These are phyloP conservation scores for Aramus guarauna DNA, from an alignment of 2,113 vertebrate genomes.

Conservation along the genomic window DNA sequence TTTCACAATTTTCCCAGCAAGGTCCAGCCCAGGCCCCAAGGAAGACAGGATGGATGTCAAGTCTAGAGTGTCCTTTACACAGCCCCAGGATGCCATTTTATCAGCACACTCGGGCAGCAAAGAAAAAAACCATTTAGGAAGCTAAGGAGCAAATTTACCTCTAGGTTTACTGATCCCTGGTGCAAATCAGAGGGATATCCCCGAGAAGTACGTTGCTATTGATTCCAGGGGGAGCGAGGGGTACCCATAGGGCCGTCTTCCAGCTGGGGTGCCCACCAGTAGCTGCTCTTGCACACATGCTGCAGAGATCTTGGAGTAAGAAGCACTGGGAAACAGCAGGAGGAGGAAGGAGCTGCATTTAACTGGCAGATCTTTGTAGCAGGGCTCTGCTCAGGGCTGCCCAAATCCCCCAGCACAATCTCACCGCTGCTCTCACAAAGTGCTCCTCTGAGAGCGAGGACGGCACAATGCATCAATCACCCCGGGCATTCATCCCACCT, in stretches of 20 bases:
- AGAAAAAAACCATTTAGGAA: not conserved
- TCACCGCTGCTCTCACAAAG: constrained; percentile 34
- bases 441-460: not conserved
- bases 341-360: constrained; percentile 31
- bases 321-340: not conserved
- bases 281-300: not conserved
- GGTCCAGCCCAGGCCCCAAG: not conserved
- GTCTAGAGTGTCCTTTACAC: not conserved
- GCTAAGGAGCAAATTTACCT: not conserved
- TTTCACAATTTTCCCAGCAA: not conserved
- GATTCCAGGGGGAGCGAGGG: not conserved
- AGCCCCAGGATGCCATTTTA: not conserved
- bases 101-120: not conserved
- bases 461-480: constrained; percentile 64
- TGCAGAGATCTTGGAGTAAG: not conserved
- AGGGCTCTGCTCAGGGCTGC: not conserved
- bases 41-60: not conserved
- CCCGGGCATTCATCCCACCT: constrained; percentile 58
- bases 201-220: not conserved
- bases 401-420: not conserved
- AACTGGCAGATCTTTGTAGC: not conserved
- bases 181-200: not conserved
- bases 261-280: not conserved
- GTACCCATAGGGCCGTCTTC: not conserved
- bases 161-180: not conserved